Percentiles rank a stretch among this genome's conserved stretches.
phyloP scores from a whole-genome alignment of 2,113 vertebrate genomes.

The Bucco capensis region DNA sequence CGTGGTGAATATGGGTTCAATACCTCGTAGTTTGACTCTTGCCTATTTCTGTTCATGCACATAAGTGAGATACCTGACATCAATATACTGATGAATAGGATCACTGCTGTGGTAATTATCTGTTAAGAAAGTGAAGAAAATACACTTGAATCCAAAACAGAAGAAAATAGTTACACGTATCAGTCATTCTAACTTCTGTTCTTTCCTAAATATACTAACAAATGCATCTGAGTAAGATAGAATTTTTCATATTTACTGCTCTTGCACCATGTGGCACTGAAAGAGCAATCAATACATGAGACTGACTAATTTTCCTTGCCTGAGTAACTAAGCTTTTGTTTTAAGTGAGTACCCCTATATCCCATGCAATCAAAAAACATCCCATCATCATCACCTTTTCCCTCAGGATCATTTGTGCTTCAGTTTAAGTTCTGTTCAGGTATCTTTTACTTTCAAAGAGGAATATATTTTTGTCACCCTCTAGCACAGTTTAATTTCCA shows the following conservation, averaged over 20 bases:
- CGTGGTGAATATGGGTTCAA: slow-evolving; percentile 69
- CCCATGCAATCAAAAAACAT: neutral
- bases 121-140: slow-evolving; percentile 53
- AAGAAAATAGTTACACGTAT: neutral
- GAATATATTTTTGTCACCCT: neutral
- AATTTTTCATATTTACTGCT: neutral
- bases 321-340: neutral
- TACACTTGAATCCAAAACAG: neutral
- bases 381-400: neutral
- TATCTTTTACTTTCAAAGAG: neutral
- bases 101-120: slow-evolving; percentile 84
- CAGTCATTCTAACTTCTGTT: neutral
- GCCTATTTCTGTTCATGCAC: slow-evolving; percentile 85
- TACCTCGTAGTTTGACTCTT: slow-evolving; percentile 73
- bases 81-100: slow-evolving; percentile 81
- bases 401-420: neutral
- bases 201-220: neutral
- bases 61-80: slow-evolving; percentile 84
- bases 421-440: neutral
- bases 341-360: neutral
- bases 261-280: neutral
- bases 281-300: neutral
- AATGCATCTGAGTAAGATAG: neutral
- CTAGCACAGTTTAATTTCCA: neutral
- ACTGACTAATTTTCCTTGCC: neutral